These are phyloP conservation scores for Drosophila guanche DNA, from an alignment of 1,140 invertebrate genomes.

Conservation along the genomic window DNA sequence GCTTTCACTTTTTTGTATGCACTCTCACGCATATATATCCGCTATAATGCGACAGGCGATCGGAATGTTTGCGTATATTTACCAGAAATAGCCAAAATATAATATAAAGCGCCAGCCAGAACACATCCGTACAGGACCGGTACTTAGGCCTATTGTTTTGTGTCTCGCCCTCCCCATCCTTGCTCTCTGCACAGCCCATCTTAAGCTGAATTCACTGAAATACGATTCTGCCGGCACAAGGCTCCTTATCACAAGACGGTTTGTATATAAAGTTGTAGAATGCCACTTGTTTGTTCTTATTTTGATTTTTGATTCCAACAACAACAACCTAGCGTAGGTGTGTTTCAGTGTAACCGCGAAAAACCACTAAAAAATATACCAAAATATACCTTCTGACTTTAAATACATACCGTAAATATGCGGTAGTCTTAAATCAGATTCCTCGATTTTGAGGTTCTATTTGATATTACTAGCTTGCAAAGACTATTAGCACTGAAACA, in stretches of 20 bases:
- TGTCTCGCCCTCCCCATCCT: constrained; percentile 64
- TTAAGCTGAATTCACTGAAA: constrained; percentile 6
- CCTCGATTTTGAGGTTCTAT: too few species aligned
- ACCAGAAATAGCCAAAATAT: constrained; percentile 96
- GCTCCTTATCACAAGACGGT: constrained; percentile 1
- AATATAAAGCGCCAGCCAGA: constrained; percentile 92
- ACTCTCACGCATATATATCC: background rate
- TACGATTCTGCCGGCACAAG: constrained; percentile 3
- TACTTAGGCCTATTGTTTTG: constrained; percentile 74
- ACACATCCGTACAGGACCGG: constrained; percentile 92
- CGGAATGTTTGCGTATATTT: constrained; percentile 71
- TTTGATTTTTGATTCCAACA: constrained; percentile 65
- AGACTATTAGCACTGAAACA: too few species aligned
- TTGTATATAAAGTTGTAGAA: constrained; percentile 18
- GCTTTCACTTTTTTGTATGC: constrained; percentile 60
- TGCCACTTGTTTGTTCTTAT: constrained; percentile 41
- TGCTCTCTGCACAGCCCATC: constrained; percentile 81
- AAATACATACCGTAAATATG: too few species aligned
- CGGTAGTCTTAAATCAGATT: too few species aligned
- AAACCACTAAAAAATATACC: too few species aligned
- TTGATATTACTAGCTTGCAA: too few species aligned
- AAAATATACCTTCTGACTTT: too few species aligned
- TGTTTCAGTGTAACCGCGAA: too few species aligned
- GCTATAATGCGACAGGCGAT: background rate
- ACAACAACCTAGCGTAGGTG: too few species aligned